Percentiles rank a stretch among this genome's conserved stretches.
Evolutionary conservation across 2,113 vertebrate species (phyloP).

Genomic region (Copsychus sechellarum): DNA sequence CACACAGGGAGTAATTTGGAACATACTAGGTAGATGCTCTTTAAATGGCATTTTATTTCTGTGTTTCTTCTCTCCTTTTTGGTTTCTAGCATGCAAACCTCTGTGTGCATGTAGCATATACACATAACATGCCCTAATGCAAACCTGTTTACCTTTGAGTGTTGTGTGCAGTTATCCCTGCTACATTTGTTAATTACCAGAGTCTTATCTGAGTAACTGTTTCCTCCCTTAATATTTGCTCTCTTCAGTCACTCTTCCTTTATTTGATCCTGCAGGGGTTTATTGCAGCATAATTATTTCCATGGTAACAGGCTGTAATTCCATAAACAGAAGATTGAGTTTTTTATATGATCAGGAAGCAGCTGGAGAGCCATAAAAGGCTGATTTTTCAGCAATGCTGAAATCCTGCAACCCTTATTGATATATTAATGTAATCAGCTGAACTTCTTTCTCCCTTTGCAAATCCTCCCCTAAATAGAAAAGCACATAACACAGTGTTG

Average conservation of each 20-base stretch:
- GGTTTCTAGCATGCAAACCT: background rate
- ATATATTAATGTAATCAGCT: background rate
- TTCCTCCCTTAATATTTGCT: conserved; percentile 21
- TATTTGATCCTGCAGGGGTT: conserved; percentile 52
- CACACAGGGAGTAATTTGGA: background rate
- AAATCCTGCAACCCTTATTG: background rate
- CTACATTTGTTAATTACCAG: background rate
- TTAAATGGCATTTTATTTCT: background rate
- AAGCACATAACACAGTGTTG: background rate
- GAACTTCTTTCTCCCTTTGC: background rate
- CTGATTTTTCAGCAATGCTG: conserved; percentile 23
- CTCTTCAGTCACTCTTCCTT: conserved; percentile 36
- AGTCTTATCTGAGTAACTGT: background rate
- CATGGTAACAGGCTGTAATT: conserved; percentile 62
- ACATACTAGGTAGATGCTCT: background rate
- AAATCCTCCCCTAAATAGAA: background rate
- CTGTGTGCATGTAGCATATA: background rate
- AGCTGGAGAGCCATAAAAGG: conserved; percentile 38
- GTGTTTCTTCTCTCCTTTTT: background rate
- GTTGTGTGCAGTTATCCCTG: background rate
- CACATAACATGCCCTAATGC: background rate
- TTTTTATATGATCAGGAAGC: conserved; percentile 51
- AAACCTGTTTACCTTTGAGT: background rate
- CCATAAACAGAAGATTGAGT: conserved; percentile 56
- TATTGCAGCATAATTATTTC: conserved; percentile 66